Evolutionary conservation across 2,113 vertebrate genomes (phyloP).

Genomic region (Proterorhinus semilunaris): DNA sequence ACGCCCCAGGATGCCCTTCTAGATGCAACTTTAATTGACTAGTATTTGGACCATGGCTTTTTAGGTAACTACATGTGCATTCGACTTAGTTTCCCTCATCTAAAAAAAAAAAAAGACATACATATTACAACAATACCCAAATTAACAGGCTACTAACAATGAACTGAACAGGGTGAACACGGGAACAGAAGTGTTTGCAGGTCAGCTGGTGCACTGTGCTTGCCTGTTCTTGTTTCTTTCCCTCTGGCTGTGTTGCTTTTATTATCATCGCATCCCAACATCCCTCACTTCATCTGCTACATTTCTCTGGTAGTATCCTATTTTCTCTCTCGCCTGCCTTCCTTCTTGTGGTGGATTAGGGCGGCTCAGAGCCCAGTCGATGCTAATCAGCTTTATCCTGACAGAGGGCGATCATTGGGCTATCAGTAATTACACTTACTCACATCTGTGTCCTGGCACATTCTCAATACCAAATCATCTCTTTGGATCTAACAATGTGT

Average conservation of each 20-base stretch:
- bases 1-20: no score
- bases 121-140: background rate
- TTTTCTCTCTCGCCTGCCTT: slow-evolving; percentile 30
- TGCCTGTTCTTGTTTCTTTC: slow-evolving; percentile 11
- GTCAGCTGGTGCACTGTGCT: slow-evolving; percentile 2
- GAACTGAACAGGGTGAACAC: background rate
- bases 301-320: slow-evolving; percentile 9
- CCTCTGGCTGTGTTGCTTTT: slow-evolving; percentile 22
- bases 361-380: slow-evolving; percentile 56
- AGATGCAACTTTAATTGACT: no score
- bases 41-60: no score
- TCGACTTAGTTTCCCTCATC: background rate
- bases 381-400: slow-evolving; percentile 72
- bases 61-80: background rate
- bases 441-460: slow-evolving; percentile 52
- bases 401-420: slow-evolving; percentile 63
- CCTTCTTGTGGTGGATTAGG: slow-evolving; percentile 60
- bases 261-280: slow-evolving; percentile 2
- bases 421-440: slow-evolving; percentile 68
- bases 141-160: background rate
- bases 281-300: background rate
- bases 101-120: background rate
- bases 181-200: background rate
- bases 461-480: slow-evolving; percentile 61
- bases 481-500: slow-evolving; percentile 47